A percentile compares a stretch with the other conserved stretches of the same genome.
Conservation (phyloP, 2,888 invertebrate genomes). For the Automeris io region DNA sequence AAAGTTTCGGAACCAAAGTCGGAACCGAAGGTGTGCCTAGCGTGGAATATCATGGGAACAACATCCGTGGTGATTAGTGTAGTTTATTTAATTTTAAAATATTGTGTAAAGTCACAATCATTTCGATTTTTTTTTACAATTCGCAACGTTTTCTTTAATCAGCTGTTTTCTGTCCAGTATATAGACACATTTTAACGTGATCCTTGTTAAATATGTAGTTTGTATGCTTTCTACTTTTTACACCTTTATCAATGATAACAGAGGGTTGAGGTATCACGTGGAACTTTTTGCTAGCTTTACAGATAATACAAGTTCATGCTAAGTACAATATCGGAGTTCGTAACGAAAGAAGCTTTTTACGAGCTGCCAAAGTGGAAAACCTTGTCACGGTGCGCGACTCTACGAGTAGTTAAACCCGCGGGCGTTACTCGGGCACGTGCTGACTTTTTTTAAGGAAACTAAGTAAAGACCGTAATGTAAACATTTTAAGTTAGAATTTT, state of each 20-base stretch:
- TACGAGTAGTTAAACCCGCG: constrained; percentile 28
- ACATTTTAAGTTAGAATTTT: background rate
- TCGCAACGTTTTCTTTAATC: no score
- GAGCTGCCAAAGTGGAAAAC: constrained; percentile 56
- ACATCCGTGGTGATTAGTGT: no score
- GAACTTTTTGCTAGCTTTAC: constrained; percentile 7
- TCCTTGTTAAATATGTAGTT: no score
- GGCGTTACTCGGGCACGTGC: constrained; percentile 30
- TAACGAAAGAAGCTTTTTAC: constrained; percentile 69
- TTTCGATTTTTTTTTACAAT: no score
- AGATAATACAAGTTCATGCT: constrained; percentile 36
- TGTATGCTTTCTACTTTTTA: no score
- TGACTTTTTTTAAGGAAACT: constrained; percentile 22
- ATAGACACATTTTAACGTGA: no score
- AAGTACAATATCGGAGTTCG: constrained; percentile 49
- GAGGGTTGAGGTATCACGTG: constrained; percentile 1
- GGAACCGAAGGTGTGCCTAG: no score
- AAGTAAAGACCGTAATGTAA: background rate
- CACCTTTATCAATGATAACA: background rate
- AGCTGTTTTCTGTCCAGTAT: no score
- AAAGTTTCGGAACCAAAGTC: no score
- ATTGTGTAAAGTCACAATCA: no score
- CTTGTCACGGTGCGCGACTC: constrained; percentile 26
- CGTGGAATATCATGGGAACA: no score
- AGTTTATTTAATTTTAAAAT: no score